Evolutionary conservation across 2,888 invertebrate species (phyloP).

Genomic region (Himalopsyche kuldschensis): DNA sequence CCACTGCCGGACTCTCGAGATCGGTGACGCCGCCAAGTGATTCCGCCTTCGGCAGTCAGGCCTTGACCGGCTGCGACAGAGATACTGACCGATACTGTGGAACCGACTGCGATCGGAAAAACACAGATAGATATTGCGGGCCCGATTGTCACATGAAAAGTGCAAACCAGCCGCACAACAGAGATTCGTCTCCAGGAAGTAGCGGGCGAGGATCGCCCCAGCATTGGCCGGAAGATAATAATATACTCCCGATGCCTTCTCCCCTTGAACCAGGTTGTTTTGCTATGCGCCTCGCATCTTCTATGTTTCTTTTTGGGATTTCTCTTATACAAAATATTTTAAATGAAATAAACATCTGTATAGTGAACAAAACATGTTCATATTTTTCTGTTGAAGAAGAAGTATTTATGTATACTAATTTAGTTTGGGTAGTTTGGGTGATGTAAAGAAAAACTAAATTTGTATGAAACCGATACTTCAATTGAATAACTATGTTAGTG

Average conservation of each 20-base stretch:
- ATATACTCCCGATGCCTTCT: background rate
- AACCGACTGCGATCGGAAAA: constrained; percentile 42
- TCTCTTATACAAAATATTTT: background rate
- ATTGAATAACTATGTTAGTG: too few species aligned
- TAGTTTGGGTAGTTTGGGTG: too few species aligned
- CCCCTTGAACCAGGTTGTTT: constrained; percentile 30
- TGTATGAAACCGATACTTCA: too few species aligned
- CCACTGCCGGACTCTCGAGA: constrained; percentile 43
- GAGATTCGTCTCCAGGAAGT: constrained; percentile 53
- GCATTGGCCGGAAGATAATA: constrained; percentile 46
- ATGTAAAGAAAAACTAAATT: too few species aligned
- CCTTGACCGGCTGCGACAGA: constrained; percentile 53
- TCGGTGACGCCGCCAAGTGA: constrained; percentile 58
- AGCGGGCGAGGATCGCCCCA: constrained; percentile 57
- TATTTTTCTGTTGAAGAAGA: too few species aligned
- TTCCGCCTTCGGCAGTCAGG: constrained; percentile 57
- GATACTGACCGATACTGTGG: constrained; percentile 46
- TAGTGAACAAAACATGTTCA: too few species aligned
- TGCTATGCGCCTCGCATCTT: background rate
- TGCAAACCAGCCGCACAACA: constrained; percentile 32
- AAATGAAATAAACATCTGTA: too few species aligned
- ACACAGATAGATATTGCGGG: background rate
- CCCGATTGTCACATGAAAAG: background rate
- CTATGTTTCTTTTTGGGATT: background rate
- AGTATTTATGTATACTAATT: too few species aligned